Base-by-base conservation (phyloP, 64 coral and sea anemone genomes). In the Exaiptasia diaphana region DNA sequence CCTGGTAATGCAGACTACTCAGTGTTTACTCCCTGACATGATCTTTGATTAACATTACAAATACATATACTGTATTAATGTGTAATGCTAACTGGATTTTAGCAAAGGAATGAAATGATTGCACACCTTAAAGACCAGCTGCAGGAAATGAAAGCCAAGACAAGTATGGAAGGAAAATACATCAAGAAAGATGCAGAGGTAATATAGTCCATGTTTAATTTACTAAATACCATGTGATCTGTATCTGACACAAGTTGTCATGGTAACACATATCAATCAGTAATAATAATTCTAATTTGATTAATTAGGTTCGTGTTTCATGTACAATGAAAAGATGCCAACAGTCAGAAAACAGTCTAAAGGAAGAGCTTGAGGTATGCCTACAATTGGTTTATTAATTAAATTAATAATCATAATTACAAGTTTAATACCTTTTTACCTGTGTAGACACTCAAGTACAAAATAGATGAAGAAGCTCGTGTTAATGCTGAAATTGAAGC, bases 31-130 rank as follows among this genome's bases (percentile, higher is more conserved):
- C n/a, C n/a, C n/a, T n/a, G n/a, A n/a, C n/a, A n/a, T n/a, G n/a
- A n/a, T n/a, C n/a, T n/a, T n/a, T n/a, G n/a, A n/a, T n/a, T n/a
- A n/a, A n/a, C n/a, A n/a, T n/a, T n/a, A n/a, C n/a, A n/a, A n/a
- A n/a, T n/a, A n/a, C n/a, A n/a, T n/a, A n/a, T n/a, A n/a, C n/a
- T n/a, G n/a, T n/a, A n/a, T n/a, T n/a, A n/a, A n/a, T n/a, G n/a
- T n/a, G n/a, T n/a, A n/a, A n/a, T n/a, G n/a, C n/a, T n/a, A n/a
- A n/a, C n/a, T n/a, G n/a, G n/a, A n/a, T n/a, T n/a, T 36, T 58
- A 99, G 95, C 95, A 99, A 99, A 78, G 95, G 48, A 99, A 99
- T 89, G 95, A 99, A 68, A 99, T 93, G 90, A 99, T 99, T 85
- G 95, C 90, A 4, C 95, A 99, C 60, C 82, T 99, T 3, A 99